A percentile compares a stretch with the other conserved stretches of the same genome.
Conservation (phyloP, 2,888 invertebrate genomes). For the Ennomos quercinarius region DNA sequence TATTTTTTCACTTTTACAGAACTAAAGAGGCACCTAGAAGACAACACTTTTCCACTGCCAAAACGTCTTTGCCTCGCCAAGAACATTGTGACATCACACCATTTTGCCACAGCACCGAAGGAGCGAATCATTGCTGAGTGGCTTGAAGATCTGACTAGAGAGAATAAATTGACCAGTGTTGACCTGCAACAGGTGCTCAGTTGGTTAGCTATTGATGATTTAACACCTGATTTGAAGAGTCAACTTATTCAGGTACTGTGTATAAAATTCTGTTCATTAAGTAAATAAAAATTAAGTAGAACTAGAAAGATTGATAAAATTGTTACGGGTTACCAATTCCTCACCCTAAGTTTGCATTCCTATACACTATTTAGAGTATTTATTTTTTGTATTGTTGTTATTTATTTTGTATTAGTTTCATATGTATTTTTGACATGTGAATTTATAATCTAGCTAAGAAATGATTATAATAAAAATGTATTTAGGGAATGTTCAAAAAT, state of each 20-base stretch:
- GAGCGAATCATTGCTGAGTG: slow-evolving; percentile 81
- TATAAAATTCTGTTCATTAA: background rate
- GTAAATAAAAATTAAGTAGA: too few species aligned
- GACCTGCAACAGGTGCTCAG: slow-evolving; percentile 65
- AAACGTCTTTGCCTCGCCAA: slow-evolving; percentile 84
- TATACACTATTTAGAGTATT: too few species aligned
- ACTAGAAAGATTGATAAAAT: too few species aligned
- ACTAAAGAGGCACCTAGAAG: slow-evolving; percentile 74
- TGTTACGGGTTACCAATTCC: too few species aligned
- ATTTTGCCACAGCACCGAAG: slow-evolving; percentile 78
- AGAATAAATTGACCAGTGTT: slow-evolving; percentile 56
- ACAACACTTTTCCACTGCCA: slow-evolving; percentile 68
- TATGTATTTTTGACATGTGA: too few species aligned
- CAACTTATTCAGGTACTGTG: slow-evolving; percentile 68
- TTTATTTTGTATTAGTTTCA: too few species aligned
- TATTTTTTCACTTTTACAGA: slow-evolving; percentile 60
- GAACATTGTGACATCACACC: slow-evolving; percentile 77
- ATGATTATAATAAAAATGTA: too few species aligned
- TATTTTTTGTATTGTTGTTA: too few species aligned
- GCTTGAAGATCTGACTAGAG: slow-evolving; percentile 64
- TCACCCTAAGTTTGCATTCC: too few species aligned
- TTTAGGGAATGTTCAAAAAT: too few species aligned
- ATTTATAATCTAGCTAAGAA: too few species aligned
- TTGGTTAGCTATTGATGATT: slow-evolving; percentile 66
- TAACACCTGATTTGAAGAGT: slow-evolving; percentile 68